Evolutionary conservation across 2,797 vertebrate species (phyloP).

Genomic region (Eulemur rubriventer): DNA sequence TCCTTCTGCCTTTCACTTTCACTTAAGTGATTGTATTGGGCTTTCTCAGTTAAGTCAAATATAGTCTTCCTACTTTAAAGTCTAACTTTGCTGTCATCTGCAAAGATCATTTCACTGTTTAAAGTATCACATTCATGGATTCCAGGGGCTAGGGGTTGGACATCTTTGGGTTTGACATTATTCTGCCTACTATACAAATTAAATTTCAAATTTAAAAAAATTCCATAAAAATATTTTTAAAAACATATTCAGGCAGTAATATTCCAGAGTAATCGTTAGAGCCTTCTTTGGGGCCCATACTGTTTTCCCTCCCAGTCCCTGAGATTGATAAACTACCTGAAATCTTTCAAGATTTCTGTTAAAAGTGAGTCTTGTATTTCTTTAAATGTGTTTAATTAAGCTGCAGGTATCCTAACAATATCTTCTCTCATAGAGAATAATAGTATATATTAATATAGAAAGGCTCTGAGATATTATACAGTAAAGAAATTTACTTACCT

Average conservation of each 20-base stretch:
- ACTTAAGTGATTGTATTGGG: background rate
- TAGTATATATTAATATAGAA: background rate
- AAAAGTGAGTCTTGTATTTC: background rate
- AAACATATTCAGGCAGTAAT: background rate
- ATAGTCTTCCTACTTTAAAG: background rate
- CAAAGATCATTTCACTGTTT: background rate
- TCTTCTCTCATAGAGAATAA: background rate
- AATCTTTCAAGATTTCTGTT: background rate
- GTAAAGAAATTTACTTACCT: background rate
- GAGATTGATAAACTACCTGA: background rate
- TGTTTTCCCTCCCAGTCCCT: background rate
- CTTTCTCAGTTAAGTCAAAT: background rate
- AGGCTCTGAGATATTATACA: background rate
- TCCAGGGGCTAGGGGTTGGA: background rate
- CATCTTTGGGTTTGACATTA: background rate
- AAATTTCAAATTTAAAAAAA: background rate
- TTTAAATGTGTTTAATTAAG: conserved; percentile 8
- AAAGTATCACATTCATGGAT: background rate
- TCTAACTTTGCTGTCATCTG: background rate
- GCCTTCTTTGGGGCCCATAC: background rate
- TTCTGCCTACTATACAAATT: background rate
- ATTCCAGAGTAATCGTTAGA: background rate
- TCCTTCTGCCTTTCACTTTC: background rate
- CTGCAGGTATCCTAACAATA: background rate
- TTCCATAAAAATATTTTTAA: background rate